phyloP scores from a whole-genome alignment of 1,140 invertebrate genomes.

The Drosophila truncata region DNA sequence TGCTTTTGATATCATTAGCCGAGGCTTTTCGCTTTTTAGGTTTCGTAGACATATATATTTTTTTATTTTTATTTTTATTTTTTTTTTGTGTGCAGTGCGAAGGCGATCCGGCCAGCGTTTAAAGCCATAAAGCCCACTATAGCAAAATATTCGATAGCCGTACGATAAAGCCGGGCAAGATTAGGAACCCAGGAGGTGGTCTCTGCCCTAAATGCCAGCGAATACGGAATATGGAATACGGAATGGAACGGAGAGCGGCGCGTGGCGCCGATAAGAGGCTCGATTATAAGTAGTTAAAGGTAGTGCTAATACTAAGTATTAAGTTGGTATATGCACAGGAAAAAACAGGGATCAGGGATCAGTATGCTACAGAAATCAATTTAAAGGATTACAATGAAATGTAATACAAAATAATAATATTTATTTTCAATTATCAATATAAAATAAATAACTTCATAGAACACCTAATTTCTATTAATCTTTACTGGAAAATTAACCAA shows the following conservation, averaged over 20 bases:
- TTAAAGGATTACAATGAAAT: not conserved
- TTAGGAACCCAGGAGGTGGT: conserved; percentile 33
- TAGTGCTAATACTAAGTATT: conserved; percentile 10
- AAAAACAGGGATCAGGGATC: not conserved
- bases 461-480: no score
- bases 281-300: conserved; percentile 61
- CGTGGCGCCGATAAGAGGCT: conserved; percentile 51
- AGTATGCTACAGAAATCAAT: not conserved
- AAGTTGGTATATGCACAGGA: not conserved
- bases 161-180: conserved; percentile 22
- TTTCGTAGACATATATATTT: conserved; percentile 13
- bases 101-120: conserved; percentile 28
- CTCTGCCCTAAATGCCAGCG: conserved; percentile 17
- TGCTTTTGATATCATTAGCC: conserved; percentile 55
- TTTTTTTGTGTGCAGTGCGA: conserved; percentile 41
- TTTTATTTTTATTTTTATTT: not conserved
- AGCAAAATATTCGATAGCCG: conserved; percentile 36
- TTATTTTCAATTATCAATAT: no score
- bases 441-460: no score
- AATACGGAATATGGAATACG: not conserved
- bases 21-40: conserved; percentile 34
- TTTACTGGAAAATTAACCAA: no score
- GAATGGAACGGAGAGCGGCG: conserved; percentile 21
- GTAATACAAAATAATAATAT: not conserved
- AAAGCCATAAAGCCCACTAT: conserved; percentile 16